A percentile compares a stretch with the other conserved stretches of the same genome.
phyloP scores from a whole-genome alignment of 2,113 vertebrate genomes.

The Ceratotherium simum region DNA sequence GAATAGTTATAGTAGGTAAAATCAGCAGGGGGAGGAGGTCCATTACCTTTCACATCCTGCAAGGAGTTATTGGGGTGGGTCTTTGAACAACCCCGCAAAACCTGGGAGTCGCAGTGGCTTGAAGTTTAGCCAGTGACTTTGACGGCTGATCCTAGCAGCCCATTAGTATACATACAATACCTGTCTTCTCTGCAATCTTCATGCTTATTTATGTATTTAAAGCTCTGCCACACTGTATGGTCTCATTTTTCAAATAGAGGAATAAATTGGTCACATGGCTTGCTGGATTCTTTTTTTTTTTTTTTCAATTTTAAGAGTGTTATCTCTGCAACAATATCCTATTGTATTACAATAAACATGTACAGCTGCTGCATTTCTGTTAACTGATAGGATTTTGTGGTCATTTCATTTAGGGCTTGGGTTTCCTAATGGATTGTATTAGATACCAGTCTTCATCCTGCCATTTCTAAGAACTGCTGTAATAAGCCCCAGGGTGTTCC shows the following conservation, averaged over 20 bases:
- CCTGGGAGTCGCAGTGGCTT: constrained; percentile 67
- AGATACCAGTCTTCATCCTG: constrained; percentile 80
- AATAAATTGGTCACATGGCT: constrained; percentile 86
- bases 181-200: constrained; percentile 81
- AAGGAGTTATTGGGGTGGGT: constrained; percentile 24
- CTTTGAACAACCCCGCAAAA: constrained; percentile 61
- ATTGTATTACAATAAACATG: constrained; percentile 93
- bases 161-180: constrained; percentile 49
- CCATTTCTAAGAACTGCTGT: constrained; percentile 82
- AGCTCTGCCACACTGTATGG: constrained; percentile 88
- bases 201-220: constrained; percentile 88
- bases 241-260: constrained; percentile 88
- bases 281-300: constrained; percentile 86
- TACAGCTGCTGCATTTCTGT: constrained; percentile 92
- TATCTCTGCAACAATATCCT: constrained; percentile 86
- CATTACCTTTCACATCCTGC: neutral
- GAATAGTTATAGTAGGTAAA: constrained; percentile 21
- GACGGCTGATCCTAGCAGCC: constrained; percentile 66
- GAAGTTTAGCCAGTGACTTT: constrained; percentile 72
- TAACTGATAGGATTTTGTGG: constrained; percentile 92
- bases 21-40: neutral
- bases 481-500: constrained; percentile 75
- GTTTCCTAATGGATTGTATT: constrained; percentile 89
- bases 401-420: constrained; percentile 89
- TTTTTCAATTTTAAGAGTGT: constrained; percentile 69